Evolutionary conservation across 1,140 invertebrate species (phyloP), one percentile per base, ranked within the genome.

Genomic region (Drosophila willistoni): DNA sequence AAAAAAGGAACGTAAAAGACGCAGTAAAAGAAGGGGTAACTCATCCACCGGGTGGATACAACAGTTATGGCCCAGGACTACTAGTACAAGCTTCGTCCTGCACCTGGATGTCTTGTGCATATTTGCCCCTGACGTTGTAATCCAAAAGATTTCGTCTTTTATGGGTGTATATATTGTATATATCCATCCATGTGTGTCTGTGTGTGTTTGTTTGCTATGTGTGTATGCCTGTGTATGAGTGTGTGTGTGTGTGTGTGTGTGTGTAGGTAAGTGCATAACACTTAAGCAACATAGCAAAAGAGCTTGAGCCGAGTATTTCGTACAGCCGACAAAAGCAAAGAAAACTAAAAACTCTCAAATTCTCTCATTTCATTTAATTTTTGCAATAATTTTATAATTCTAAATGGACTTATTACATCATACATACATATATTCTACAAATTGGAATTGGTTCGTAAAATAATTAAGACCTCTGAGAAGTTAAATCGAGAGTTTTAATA

Each of bases 141-240:
- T 87, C 82, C 77, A 55, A 82, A 71, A 87, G 83, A 86, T 87
- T 86, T 87, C 64, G 57, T 69, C 83, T 68, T 79, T 87, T 86
- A 79, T 82, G 82, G 67, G 61, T 63, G 33, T 33, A 59, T 36
- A 22, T 51, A 51, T 51, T 22, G 44, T 51, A 51, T 22, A 51
- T 51, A 51, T 51, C 44, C 44, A 51, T 51, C 54, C 73, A 66
- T 63, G 67, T 68, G 34, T 51, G 60, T 78, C 57, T 63, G 69
- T 68, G 34, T 17, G 36, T 19, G 19, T 29, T 29, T 29, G 29
- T 29, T 29, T 29, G 29, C 29, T 36, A 19, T 41, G 39, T 39
- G 36, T n/a, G n/a, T n/a, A n/a, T n/a, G n/a, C n/a, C n/a, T n/a
- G 25, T 36, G 17, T 14, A 10, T 55, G 65, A 12, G 47, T 33